These are phyloP conservation scores for Sebastes minor DNA, from an alignment of 2,797 vertebrate species.

Conservation along the genomic window DNA sequence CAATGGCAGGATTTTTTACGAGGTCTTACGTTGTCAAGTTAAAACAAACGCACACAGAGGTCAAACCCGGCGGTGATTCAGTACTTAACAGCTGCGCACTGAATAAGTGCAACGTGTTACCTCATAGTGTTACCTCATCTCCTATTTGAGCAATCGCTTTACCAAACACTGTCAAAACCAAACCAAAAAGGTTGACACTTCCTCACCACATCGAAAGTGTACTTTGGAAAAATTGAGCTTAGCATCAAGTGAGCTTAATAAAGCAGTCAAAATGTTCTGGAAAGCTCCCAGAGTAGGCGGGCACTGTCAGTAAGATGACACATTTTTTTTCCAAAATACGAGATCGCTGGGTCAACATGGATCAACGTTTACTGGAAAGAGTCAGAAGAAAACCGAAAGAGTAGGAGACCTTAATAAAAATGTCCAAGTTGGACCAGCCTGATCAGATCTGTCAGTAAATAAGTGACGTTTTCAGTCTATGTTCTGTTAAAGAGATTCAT, in stretches of 20 bases:
- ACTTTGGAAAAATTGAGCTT: not conserved
- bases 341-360: not conserved
- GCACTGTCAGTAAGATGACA: not conserved
- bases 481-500: not conserved
- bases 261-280: not conserved
- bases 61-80: not conserved
- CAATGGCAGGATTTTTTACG: not conserved
- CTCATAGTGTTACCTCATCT: constrained; percentile 4
- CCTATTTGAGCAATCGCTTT: not conserved
- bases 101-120: not conserved
- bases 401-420: not conserved
- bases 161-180: not conserved
- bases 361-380: not conserved
- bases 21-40: not conserved
- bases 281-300: not conserved
- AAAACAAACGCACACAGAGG: not conserved
- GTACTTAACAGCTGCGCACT: not conserved
- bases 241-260: not conserved
- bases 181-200: not conserved
- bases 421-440: not conserved
- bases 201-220: not conserved
- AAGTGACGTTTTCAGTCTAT: not conserved
- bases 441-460: not conserved
- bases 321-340: not conserved
- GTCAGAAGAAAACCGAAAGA: not conserved